Conservation (phyloP, 2,888 invertebrate genomes). For the Lycophotia porphyrea region DNA sequence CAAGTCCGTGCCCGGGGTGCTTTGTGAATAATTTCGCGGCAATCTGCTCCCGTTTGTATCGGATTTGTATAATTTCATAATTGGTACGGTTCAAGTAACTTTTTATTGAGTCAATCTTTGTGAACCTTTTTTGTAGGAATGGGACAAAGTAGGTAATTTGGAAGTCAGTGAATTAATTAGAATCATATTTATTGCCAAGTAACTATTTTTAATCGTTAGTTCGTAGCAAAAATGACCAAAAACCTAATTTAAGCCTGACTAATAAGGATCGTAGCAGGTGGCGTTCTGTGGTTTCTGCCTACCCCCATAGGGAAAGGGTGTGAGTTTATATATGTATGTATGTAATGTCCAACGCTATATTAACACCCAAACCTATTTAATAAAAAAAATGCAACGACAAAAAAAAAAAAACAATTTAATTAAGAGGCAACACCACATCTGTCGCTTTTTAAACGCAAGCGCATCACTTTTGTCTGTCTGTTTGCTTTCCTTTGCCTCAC, state of each 20-base stretch:
- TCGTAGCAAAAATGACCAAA: background rate
- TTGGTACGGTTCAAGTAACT: conserved; percentile 70
- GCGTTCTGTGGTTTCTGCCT: no score
- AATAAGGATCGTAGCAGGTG: no score
- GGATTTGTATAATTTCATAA: conserved; percentile 85
- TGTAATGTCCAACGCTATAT: background rate
- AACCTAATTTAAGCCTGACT: background rate
- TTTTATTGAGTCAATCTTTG: conserved; percentile 50
- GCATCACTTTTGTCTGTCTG: conserved; percentile 64
- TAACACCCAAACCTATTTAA: conserved; percentile 20
- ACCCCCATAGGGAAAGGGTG: no score
- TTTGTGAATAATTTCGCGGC: conserved; percentile 90
- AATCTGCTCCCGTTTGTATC: conserved; percentile 88
- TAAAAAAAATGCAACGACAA: conserved; percentile 6
- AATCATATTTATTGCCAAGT: background rate
- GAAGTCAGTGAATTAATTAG: background rate
- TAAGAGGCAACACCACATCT: conserved; percentile 57
- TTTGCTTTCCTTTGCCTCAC: conserved; percentile 74
- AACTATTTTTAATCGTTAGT: background rate
- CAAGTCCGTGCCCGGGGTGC: conserved; percentile 86
- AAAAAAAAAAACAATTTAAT: conserved; percentile 43
- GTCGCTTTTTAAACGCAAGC: conserved; percentile 56
- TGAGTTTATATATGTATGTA: no score
- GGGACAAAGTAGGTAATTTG: conserved; percentile 6
- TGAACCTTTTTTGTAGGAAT: conserved; percentile 29